Conservation (phyloP, 1,140 invertebrate species). For the Listronotus bonariensis region DNA sequence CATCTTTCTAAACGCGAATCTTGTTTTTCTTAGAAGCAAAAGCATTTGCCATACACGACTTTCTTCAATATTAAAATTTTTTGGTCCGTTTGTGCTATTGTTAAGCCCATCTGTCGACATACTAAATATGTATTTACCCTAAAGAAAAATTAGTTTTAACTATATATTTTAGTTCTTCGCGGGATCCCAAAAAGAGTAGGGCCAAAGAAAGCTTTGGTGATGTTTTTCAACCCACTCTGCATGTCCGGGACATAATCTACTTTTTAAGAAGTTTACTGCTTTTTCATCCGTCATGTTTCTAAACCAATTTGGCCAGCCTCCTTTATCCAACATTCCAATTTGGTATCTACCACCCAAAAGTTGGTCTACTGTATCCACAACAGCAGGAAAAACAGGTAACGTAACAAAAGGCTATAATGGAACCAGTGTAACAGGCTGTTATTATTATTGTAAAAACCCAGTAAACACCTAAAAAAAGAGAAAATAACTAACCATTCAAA, state of each 20-base stretch:
- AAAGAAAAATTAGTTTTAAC: slow-evolving; percentile 69
- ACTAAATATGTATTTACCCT: too few relatives aligned
- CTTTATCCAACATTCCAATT: slow-evolving; percentile 68
- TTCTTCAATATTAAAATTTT: too few relatives aligned
- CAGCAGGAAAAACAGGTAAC: slow-evolving; percentile 70
- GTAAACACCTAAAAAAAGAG: slow-evolving; percentile 64
- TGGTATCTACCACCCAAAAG: slow-evolving; percentile 63
- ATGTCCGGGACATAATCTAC: slow-evolving; percentile 68
- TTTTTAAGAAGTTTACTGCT: slow-evolving; percentile 66
- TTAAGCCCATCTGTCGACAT: too few relatives aligned
- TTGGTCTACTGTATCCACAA: slow-evolving; percentile 68
- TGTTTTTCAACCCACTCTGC: slow-evolving; percentile 68
- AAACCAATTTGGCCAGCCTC: slow-evolving; percentile 73
- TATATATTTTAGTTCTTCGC: slow-evolving; percentile 68
- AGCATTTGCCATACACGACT: too few relatives aligned
- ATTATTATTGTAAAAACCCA: slow-evolving; percentile 82
- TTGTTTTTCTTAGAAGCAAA: too few relatives aligned
- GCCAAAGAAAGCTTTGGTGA: slow-evolving; percentile 71
- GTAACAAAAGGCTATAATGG: slow-evolving; percentile 81
- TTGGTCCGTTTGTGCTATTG: too few relatives aligned
- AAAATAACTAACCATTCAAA: too few relatives aligned
- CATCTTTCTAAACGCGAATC: too few relatives aligned
- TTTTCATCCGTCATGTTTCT: slow-evolving; percentile 63
- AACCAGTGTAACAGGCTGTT: slow-evolving; percentile 77
- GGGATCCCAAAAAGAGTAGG: slow-evolving; percentile 74